Evolutionary conservation across 2,113 vertebrate species (phyloP), one percentile per base, ranked within the genome.

Genomic region (Nipponia nippon): DNA sequence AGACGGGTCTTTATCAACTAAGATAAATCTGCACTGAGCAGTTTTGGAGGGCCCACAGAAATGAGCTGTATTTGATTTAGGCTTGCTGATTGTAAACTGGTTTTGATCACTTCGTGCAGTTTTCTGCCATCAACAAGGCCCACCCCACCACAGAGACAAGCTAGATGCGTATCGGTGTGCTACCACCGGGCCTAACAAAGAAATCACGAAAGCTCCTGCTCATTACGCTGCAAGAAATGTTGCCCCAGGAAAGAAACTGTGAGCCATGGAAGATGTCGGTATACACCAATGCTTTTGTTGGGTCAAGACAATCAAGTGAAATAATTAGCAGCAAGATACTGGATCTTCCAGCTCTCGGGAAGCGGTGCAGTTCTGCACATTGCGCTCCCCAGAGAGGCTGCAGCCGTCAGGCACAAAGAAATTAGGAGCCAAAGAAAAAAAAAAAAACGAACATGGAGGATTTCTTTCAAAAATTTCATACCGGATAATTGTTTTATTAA

Each of bases 301-400:
- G 96, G 97, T 96, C 96, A 96, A 96, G 89, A 95, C 96, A 96
- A 97, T 96, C 80, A 92, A 96, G 84, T 72, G 69, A 92, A 96
- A 96, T 96, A 97, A 97, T 97, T 97, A 97, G 91, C 49, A 94
- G 95, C 76, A 81, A 92, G 95, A 97, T 86, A 71, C 84, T 91
- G 92, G 89, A 89, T 98, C 95, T 97, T 97, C 92, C 91, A 93
- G 88, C 95, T 95, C 72, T 52, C 5, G 1, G 76, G 89, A 96
- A 97, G 92, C 29, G 11, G 94, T 76, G 90, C 32, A 14, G 66
- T 89, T 97, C 78, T 62, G 75, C 81, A 66, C 0, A 1, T 53
- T 47, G 79, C 6, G 3, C 83, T 97, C 96, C 95, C 90, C 55
- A 36, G 95, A 93, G 96, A 95, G 29, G 80, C 82, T 72, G 59